A percentile compares a stretch with the other conserved stretches of the same genome.
Evolutionary conservation across 2,113 vertebrate species (phyloP).

Genomic region (Nannobrachium achirus): DNA sequence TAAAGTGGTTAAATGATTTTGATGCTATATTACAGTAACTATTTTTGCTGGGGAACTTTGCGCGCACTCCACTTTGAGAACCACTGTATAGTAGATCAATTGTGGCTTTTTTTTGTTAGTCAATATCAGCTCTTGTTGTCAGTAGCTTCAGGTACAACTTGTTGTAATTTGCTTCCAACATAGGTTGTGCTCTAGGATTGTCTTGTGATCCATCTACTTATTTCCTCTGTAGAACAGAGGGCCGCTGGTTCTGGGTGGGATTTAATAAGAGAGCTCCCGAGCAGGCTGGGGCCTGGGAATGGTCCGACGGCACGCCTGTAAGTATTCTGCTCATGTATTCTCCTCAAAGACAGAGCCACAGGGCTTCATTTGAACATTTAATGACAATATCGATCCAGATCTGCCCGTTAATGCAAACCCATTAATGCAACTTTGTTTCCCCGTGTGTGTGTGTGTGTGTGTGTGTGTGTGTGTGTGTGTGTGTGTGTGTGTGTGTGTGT

Average conservation of each 20-base stretch:
- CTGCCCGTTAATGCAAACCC: not conserved
- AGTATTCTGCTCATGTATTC: constrained; percentile 44
- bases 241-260: constrained; percentile 94
- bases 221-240: constrained; percentile 79
- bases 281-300: constrained; percentile 85
- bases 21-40: too few relatives aligned
- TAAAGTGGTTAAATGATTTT: too few relatives aligned
- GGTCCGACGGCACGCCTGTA: constrained; percentile 92
- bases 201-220: not conserved
- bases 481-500: too few relatives aligned
- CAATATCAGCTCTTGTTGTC: too few relatives aligned
- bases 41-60: too few relatives aligned
- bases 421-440: not conserved
- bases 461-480: too few relatives aligned
- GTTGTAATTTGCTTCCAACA: constrained; percentile 2
- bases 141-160: not conserved
- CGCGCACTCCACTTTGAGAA: not conserved
- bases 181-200: not conserved
- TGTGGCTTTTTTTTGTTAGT: constrained; percentile 10
- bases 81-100: not conserved
- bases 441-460: not conserved
- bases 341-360: not conserved
- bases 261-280: constrained; percentile 89
- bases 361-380: not conserved
- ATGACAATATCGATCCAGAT: not conserved